Conservation (phyloP, 2,113 vertebrate genomes). For the Malaclemys terrapin region DNA sequence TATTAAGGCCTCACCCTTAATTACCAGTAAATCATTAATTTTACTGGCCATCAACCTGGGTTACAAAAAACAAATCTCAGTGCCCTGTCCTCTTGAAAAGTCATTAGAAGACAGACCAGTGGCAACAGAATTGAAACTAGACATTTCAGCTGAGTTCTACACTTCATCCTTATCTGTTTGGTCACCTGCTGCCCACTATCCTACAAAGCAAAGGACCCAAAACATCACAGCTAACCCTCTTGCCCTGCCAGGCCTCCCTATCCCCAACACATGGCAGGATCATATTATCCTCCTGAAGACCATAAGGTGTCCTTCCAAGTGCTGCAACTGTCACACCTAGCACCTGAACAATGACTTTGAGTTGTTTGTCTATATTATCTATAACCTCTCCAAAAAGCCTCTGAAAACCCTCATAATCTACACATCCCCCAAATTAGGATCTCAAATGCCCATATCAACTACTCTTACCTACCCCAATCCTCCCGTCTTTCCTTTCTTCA, state of each 20-base stretch:
- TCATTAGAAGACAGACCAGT: accelerated
- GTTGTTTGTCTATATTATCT: accelerated
- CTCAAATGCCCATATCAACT: background rate
- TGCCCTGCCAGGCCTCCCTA: background rate
- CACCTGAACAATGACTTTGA: accelerated
- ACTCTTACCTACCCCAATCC: background rate
- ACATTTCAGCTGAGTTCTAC: accelerated
- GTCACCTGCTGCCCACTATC: background rate
- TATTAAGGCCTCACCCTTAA: background rate
- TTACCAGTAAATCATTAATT: accelerated
- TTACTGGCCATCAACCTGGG: background rate
- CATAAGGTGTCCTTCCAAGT: background rate
- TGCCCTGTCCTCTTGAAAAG: background rate
- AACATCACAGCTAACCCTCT: background rate
- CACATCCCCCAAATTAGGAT: background rate
- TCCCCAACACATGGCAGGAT: accelerated
- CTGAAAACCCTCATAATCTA: background rate
- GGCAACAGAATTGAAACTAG: background rate
- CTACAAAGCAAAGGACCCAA: background rate
- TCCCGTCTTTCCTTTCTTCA: background rate
- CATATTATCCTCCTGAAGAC: background rate
- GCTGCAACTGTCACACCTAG: background rate
- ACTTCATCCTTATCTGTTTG: background rate
- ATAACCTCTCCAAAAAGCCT: background rate
- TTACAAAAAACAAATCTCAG: background rate